Base-by-base conservation (phyloP, 2,113 vertebrate species). In the Percopsis transmontana region DNA sequence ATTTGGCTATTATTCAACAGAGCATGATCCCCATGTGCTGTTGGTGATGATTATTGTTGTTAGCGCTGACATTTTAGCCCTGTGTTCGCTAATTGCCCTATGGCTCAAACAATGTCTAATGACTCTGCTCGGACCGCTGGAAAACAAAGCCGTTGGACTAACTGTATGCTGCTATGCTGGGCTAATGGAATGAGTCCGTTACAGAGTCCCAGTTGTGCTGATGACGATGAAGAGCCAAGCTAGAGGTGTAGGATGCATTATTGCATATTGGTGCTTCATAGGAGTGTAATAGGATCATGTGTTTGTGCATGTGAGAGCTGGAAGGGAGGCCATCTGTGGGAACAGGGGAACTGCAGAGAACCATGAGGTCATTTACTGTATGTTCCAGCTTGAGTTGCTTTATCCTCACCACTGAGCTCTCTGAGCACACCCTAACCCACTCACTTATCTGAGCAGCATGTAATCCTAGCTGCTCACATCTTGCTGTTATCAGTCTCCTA, bases 351-450 rank as follows among this genome's bases (percentile, higher is more conserved):
- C 63, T 79, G 76, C 76, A 86, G 27, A 33, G 5, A 80, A 76
- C 57, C 48, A 80, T 56, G 58, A 83, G 81, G 80, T 89, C 76
- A 79, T 64, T n/a, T n/a, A n/a, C n/a, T n/a, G 47, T 66, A 39
- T 58, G 61, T 83, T 70, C 2, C 27, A 33, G 5, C 27, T 33
- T 33, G 27, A 33, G 8, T 33, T 40, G 60, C 56, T 42, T 15
- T 48, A 27, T 54, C 39, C 66, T 74, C 33, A 50, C 72, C 52
- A 33, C 59, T 66, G 58, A 39, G 56, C 79, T 81, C 45, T 76
- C n/a, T n/a, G n/a, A n/a, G n/a, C 33, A 12, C 40, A 52, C 20
- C n/a, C 42, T 24, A 38, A 55, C 18, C 45, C 50, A 24, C 59
- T 59, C 4, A 44, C 52, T 74, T 52, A 59, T 63, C 68, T 73